phyloP scores from a whole-genome alignment of 1,140 invertebrate genomes.

The Drosophila sulfurigaster region DNA sequence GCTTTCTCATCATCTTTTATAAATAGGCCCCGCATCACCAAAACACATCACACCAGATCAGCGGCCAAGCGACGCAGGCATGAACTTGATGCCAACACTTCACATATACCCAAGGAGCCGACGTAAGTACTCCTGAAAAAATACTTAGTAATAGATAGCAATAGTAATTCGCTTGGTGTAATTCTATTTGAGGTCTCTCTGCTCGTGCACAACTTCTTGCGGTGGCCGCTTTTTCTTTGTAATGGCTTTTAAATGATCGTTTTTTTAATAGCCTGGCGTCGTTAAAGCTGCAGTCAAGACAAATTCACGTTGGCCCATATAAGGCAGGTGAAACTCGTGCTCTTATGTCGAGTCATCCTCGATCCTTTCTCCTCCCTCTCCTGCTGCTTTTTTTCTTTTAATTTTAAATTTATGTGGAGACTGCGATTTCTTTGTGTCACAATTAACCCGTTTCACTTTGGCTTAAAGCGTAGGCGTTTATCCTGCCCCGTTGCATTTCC shows the following conservation, averaged over 20 bases:
- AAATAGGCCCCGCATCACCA: slow-evolving; percentile 76
- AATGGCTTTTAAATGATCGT: slow-evolving; percentile 68
- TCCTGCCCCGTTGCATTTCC: slow-evolving; percentile 71
- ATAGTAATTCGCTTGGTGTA: too few relatives aligned
- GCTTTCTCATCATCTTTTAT: slow-evolving; percentile 38
- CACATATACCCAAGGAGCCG: slow-evolving; percentile 84
- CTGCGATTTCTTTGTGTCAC: slow-evolving; percentile 71
- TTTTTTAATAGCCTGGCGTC: slow-evolving; percentile 50
- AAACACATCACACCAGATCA: slow-evolving; percentile 84
- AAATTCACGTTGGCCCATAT: slow-evolving; percentile 66
- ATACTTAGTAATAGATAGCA: too few relatives aligned
- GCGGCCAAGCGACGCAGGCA: slow-evolving; percentile 86
- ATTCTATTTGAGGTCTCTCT: too few relatives aligned
- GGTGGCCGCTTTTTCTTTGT: slow-evolving; percentile 52
- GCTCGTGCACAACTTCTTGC: slow-evolving; percentile 43
- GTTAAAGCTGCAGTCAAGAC: slow-evolving; percentile 53
- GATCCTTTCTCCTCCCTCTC: background rate
- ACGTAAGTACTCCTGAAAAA: slow-evolving; percentile 67
- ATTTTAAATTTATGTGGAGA: slow-evolving; percentile 67
- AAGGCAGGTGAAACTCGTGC: slow-evolving; percentile 68
- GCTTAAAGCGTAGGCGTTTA: slow-evolving; percentile 40
- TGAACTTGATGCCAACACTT: slow-evolving; percentile 85
- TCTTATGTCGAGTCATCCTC: slow-evolving; percentile 57
- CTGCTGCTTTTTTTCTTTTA: background rate
- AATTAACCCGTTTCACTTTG: slow-evolving; percentile 57